A percentile compares a stretch with the other conserved stretches of the same genome.
phyloP scores from a whole-genome alignment of 2,113 vertebrate species.

The Ciconia stormi region DNA sequence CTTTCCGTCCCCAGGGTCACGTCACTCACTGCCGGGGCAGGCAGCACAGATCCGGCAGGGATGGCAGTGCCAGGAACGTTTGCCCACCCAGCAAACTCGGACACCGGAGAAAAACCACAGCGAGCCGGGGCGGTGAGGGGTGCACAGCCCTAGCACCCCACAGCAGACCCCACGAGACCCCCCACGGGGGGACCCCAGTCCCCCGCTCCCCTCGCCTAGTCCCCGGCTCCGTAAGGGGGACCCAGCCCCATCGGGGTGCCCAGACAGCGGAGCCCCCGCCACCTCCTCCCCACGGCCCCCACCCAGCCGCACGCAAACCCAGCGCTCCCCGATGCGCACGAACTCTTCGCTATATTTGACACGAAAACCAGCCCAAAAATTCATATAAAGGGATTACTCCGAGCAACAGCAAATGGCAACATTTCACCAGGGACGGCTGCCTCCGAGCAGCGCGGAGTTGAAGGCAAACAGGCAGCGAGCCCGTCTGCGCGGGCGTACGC shows the following conservation, averaged over 20 bases:
- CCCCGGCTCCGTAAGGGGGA: background rate
- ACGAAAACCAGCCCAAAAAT: background rate
- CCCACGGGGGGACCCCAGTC: background rate
- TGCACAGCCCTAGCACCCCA: background rate
- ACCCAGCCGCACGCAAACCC: background rate
- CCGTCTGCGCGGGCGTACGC: background rate
- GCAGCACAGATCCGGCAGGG: background rate
- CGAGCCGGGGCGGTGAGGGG: fast-evolving
- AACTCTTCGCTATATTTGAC: background rate
- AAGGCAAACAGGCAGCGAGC: background rate
- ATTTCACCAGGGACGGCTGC: background rate
- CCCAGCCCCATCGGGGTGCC: background rate
- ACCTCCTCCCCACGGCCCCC: background rate
- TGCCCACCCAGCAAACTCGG: background rate
- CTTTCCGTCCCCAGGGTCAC: conserved; percentile 26
- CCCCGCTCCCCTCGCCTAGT: fast-evolving
- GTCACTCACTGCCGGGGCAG: conserved; percentile 25
- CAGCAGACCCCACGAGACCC: background rate
- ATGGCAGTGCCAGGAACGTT: background rate
- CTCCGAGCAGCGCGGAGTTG: background rate
- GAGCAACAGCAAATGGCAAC: conserved; percentile 21
- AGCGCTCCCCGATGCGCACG: background rate
- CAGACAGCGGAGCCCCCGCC: background rate
- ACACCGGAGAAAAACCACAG: background rate
- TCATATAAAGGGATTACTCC: conserved; percentile 12